A percentile compares a stretch with the other conserved stretches of the same genome.
Conservation (phyloP, 2,888 invertebrate genomes). For the Eristalis arbustorum region DNA sequence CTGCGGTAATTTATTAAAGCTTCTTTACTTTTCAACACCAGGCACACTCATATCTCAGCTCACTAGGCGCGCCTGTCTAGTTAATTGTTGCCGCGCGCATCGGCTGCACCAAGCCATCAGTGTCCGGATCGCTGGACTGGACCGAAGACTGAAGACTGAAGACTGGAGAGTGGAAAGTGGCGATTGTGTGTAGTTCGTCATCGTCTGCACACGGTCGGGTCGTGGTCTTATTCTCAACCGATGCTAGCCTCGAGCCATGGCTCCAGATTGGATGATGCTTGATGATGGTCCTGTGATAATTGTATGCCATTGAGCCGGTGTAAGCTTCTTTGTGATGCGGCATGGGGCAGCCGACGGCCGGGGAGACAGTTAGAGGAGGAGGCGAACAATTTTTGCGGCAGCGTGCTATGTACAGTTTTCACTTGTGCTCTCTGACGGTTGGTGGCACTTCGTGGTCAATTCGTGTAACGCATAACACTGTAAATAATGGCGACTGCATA, state of each 20-base stretch:
- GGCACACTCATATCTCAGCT: constrained; percentile 61
- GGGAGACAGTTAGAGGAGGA: constrained; percentile 9
- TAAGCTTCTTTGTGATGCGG: constrained; percentile 62
- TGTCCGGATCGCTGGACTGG: not conserved
- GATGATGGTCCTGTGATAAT: constrained; percentile 69
- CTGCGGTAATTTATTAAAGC: constrained; percentile 70
- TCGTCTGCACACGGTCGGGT: constrained; percentile 18
- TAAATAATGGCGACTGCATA: constrained; percentile 53
- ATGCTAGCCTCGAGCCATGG: constrained; percentile 58
- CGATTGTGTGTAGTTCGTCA: constrained; percentile 9
- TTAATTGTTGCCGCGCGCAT: constrained; percentile 65
- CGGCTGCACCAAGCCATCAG: constrained; percentile 47
- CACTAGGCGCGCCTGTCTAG: constrained; percentile 61
- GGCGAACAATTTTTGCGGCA: constrained; percentile 39
- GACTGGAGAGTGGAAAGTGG: no score
- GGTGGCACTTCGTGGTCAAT: constrained; percentile 65
- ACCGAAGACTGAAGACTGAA: not conserved
- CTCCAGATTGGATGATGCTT: constrained; percentile 69
- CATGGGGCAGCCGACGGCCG: constrained; percentile 6
- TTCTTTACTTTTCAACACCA: constrained; percentile 71
- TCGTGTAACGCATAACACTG: constrained; percentile 63
- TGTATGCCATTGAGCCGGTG: constrained; percentile 63
- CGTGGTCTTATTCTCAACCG: constrained; percentile 43
- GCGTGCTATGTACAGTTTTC: constrained; percentile 58
- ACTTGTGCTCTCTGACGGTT: constrained; percentile 40